A percentile compares a stretch with the other conserved stretches of the same genome.
Conservation (phyloP, 2,888 invertebrate species). For the Camponotus fellah region DNA sequence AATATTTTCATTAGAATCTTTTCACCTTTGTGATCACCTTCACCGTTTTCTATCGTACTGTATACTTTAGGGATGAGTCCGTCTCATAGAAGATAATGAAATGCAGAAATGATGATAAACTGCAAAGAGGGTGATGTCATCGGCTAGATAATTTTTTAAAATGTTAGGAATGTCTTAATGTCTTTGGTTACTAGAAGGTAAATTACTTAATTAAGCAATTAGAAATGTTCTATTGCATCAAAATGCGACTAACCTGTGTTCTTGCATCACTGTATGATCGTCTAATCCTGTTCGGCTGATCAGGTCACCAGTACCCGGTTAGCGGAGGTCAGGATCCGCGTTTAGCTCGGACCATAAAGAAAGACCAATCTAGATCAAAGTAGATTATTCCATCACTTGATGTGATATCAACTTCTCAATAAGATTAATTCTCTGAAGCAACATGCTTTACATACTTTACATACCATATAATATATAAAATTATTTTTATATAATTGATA, state of each 20-base stretch:
- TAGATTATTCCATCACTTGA: constrained; percentile 70
- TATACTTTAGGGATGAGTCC: constrained; percentile 69
- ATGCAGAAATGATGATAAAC: constrained; percentile 67
- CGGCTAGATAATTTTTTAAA: constrained; percentile 65
- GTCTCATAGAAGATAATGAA: constrained; percentile 64
- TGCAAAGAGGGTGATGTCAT: constrained; percentile 36
- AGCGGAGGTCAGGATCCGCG: constrained; percentile 79
- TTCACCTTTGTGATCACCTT: constrained; percentile 35
- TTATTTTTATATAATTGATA: not conserved
- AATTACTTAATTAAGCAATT: constrained; percentile 7
- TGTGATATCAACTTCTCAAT: constrained; percentile 25
- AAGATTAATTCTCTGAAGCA: constrained; percentile 7
- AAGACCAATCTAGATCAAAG: constrained; percentile 78
- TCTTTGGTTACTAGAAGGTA: constrained; percentile 62
- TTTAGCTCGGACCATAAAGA: constrained; percentile 72
- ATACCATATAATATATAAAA: not conserved
- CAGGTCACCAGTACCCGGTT: constrained; percentile 76
- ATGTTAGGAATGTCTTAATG: constrained; percentile 66
- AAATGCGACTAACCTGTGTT: not conserved
- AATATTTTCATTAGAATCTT: not conserved
- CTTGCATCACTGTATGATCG: not conserved
- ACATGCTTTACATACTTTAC: not conserved
- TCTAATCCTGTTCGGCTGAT: constrained; percentile 53
- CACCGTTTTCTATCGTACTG: constrained; percentile 39
- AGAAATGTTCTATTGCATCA: constrained; percentile 6